phyloP scores from a whole-genome alignment of 2,113 vertebrate genomes.

The Bucco capensis region DNA sequence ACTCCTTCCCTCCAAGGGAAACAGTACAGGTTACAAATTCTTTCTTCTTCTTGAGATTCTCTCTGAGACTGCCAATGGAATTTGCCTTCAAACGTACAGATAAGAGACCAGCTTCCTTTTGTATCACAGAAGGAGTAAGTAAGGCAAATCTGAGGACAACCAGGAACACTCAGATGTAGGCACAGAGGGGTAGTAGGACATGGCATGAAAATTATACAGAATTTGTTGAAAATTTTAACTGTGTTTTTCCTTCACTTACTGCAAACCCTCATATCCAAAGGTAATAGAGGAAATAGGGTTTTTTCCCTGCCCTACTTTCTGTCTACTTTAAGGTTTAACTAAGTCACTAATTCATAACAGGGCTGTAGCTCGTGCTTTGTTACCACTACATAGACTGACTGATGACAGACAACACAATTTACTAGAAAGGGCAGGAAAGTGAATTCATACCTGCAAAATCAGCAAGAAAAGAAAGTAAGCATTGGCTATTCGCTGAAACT shows the following conservation, averaged over 20 bases:
- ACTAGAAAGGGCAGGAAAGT: not conserved
- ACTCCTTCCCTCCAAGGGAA: not conserved
- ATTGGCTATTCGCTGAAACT: conserved; percentile 93
- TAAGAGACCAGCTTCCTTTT: not conserved
- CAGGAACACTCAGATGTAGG: not conserved
- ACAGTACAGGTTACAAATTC: not conserved
- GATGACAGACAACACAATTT: not conserved
- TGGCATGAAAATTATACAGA: not conserved
- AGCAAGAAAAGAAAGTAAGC: conserved; percentile 91
- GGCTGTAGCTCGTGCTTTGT: not conserved
- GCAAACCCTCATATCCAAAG: not conserved
- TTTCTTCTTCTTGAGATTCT: not conserved
- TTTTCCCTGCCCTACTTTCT: not conserved
- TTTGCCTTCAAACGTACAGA: not conserved
- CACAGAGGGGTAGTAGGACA: not conserved
- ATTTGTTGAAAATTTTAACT: not conserved
- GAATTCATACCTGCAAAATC: conserved; percentile 82
- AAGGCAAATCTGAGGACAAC: not conserved
- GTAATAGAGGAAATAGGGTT: not conserved
- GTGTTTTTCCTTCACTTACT: not conserved
- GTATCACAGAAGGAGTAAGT: not conserved
- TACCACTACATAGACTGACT: not conserved
- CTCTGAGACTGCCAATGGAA: not conserved
- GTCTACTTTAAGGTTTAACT: not conserved
- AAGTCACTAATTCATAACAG: not conserved